These are phyloP conservation scores for Halcyon leucocephala DNA, from an alignment of 2,797 vertebrate genomes.

Conservation along the genomic window DNA sequence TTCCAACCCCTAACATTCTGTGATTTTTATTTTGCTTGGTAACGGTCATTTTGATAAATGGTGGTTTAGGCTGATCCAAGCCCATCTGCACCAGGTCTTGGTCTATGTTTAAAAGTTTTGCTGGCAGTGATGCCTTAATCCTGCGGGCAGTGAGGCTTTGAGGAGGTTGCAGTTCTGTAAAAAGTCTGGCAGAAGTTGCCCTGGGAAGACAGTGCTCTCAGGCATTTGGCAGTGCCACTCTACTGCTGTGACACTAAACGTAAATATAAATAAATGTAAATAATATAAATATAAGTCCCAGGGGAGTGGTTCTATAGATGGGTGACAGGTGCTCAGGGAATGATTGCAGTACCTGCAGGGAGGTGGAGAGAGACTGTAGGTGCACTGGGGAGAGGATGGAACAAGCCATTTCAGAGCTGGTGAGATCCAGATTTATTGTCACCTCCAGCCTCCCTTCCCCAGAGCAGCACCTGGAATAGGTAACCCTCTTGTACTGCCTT, in stretches of 20 bases:
- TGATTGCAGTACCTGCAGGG: background rate
- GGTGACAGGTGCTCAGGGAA: background rate
- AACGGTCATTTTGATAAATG: background rate
- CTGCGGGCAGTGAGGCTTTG: background rate
- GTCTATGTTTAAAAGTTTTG: background rate
- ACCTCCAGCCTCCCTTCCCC: background rate
- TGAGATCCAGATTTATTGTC: background rate
- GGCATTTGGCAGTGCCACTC: background rate
- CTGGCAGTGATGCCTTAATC: background rate
- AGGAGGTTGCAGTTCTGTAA: background rate
- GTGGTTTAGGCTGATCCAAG: background rate
- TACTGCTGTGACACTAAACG: background rate
- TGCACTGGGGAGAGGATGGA: fast-evolving
- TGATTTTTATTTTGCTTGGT: background rate
- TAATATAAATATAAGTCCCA: background rate
- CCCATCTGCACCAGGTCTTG: background rate
- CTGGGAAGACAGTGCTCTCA: background rate
- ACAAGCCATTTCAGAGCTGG: background rate
- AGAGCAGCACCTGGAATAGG: background rate
- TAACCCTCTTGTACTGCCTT: background rate
- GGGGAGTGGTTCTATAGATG: background rate
- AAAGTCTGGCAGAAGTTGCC: background rate
- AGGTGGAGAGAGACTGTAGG: background rate
- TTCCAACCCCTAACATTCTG: no score
- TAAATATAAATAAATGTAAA: background rate